A percentile compares a stretch with the other conserved stretches of the same genome.
phyloP scores from a whole-genome alignment of 2,888 invertebrate genomes.

The Eupithecia subfuscata region DNA sequence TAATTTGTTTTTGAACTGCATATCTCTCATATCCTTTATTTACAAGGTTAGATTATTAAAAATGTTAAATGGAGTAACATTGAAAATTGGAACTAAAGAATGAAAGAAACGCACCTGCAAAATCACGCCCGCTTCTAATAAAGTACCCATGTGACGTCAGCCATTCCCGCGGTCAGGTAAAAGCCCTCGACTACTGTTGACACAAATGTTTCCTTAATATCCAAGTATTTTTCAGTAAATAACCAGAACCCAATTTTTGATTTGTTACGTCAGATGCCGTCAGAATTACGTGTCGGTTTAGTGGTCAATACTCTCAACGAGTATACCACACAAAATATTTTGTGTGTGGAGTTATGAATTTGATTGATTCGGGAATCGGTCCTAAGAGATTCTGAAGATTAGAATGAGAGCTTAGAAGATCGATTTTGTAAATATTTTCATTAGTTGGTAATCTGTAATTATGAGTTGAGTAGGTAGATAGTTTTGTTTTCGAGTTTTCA shows the following conservation, averaged over 20 bases:
- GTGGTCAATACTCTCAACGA: not conserved
- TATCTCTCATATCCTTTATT: not conserved
- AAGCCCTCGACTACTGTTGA: not conserved
- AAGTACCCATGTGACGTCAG: not conserved
- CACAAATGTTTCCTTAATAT: not conserved
- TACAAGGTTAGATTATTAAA: not conserved
- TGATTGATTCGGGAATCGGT: not conserved
- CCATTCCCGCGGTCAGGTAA: not conserved
- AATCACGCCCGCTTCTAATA: not conserved
- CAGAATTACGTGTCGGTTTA: not conserved
- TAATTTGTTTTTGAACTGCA: not conserved
- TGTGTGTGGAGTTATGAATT: not conserved
- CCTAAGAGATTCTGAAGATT: too few relatives aligned
- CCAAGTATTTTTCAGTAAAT: not conserved
- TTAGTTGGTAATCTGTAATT: too few relatives aligned
- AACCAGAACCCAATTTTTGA: not conserved
- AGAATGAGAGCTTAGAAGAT: too few relatives aligned
- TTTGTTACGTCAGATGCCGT: not conserved
- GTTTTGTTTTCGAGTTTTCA: too few relatives aligned
- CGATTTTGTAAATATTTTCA: too few relatives aligned
- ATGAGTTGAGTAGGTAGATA: too few relatives aligned
- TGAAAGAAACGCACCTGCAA: not conserved
- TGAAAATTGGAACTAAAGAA: not conserved
- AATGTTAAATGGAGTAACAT: not conserved
- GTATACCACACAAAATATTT: too few relatives aligned